Base-by-base conservation (phyloP, 2,797 vertebrate species). In the Propithecus deckenii region DNA sequence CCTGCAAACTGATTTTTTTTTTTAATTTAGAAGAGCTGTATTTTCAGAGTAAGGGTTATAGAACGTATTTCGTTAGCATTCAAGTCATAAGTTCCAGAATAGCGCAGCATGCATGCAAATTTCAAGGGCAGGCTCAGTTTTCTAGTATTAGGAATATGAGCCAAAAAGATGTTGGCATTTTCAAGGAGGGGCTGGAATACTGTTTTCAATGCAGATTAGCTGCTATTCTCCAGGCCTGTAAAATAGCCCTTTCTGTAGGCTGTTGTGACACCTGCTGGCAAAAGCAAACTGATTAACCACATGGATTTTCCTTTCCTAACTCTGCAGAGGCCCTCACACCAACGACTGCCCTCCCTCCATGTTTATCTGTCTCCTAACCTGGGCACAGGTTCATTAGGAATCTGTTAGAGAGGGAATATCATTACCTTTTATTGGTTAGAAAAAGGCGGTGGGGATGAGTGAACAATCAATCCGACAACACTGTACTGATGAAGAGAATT, bases 241-340 rank as follows among this genome's bases (percentile, higher is more conserved):
- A 72, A 93, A 50, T 57, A 88, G 57, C 9, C 25, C 35, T 97
- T 98, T 96, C 78, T 81, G 71, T 50, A 97, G 97, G 88, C 97
- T 97, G 74, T 91, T 97, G 91, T 98, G 98, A 98, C 97, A 97
- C 87, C 97, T 98, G 96, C 97, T 98, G 97, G 98, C 83, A 97
- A 97, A 96, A 96, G 93, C 9, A 48, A 75, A 92, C 85, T 32
- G 89, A 94, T 79, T 91, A 95, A 91, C 74, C 18, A 86, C 38
- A 89, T 5, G 28, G 46, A 14, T 80, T 95, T 96, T 71, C 35
- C 52, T 67, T 91, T 93, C 72, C 71, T 86, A 38, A 92, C 30
- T 76, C 76, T 76, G 74, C 17, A 76, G 79, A 55, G n/a, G 35
- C 2, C 6, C 25, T 52, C 30, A 52, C 13, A n/a, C 57, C 41